Percentiles rank a stretch among this genome's conserved stretches.
These are phyloP conservation scores for Enteromius fasciolatus DNA, from an alignment of 2,797 vertebrate species.

Conservation along the genomic window DNA sequence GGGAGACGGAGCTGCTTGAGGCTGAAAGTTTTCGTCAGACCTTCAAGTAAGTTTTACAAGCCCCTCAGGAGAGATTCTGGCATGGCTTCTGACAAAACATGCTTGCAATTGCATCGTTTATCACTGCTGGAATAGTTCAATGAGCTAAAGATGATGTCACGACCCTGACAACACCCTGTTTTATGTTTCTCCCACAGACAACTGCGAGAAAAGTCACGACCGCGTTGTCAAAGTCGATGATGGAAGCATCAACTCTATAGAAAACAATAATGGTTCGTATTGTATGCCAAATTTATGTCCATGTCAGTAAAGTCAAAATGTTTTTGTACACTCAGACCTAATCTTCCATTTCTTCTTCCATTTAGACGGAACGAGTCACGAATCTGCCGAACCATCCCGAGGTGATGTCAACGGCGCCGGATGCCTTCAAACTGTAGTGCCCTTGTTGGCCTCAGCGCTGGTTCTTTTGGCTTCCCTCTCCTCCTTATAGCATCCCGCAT, in stretches of 20 bases:
- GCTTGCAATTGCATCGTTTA: conserved; percentile 27
- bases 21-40: conserved; percentile 96
- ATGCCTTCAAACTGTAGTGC: conserved; percentile 77
- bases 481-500: conserved; percentile 89
- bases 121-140: conserved; percentile 11
- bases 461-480: conserved; percentile 88
- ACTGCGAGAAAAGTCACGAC: conserved; percentile 98
- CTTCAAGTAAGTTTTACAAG: conserved; percentile 87
- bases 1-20: conserved; percentile 91
- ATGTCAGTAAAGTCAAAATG: neutral
- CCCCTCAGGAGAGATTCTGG: conserved; percentile 20
- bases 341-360: conserved; percentile 9
- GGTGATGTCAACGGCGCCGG: conserved; percentile 84
- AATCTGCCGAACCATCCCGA: conserved; percentile 94
- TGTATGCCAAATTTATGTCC: conserved; percentile 71
- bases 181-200: conserved; percentile 92
- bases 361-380: conserved; percentile 94
- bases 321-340: neutral
- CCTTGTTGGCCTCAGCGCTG: conserved; percentile 85
- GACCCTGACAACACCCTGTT: conserved; percentile 56
- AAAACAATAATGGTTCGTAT: conserved; percentile 96
- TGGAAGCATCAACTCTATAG: conserved; percentile 98
- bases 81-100: conserved; percentile 33
- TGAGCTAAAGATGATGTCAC: conserved; percentile 39
- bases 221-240: conserved; percentile 95